phyloP scores from a whole-genome alignment of 1,140 invertebrate genomes.

The Lepidurus couesii region DNA sequence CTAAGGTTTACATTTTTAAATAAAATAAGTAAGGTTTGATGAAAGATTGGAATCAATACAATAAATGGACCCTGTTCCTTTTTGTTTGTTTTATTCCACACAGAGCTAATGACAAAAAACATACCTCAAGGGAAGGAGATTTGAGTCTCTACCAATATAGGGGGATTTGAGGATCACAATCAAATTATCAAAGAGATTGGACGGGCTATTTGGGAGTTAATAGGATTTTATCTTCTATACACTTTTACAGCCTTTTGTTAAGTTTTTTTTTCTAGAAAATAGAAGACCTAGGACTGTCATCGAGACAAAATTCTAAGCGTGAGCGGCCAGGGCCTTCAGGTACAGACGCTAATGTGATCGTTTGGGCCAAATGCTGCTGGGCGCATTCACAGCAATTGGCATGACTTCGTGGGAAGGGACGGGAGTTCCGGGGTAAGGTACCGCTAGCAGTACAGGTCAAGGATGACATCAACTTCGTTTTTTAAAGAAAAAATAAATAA shows the following conservation, averaged over 20 bases:
- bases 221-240: neutral
- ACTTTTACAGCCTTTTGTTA: neutral
- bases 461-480: neutral
- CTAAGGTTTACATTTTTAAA: too few species aligned
- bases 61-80: neutral
- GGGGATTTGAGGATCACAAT: too few species aligned
- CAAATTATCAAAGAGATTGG: neutral
- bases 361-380: conserved; percentile 5
- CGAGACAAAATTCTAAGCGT: neutral
- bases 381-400: conserved; percentile 28
- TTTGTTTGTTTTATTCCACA: neutral
- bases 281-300: conserved; percentile 8
- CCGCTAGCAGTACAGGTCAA: neutral
- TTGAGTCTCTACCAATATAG: too few species aligned
- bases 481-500: too few species aligned
- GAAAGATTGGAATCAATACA: neutral
- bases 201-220: neutral
- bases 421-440: neutral
- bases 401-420: neutral
- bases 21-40: too few species aligned
- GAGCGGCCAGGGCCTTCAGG: conserved; percentile 12
- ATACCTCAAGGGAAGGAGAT: too few species aligned
- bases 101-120: too few species aligned
- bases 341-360: conserved; percentile 25
- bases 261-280: neutral